Evolutionary conservation across 2,888 invertebrate genomes (phyloP), one percentile per base, ranked within the genome.

Genomic region (Xestoiulus laeticollis): DNA sequence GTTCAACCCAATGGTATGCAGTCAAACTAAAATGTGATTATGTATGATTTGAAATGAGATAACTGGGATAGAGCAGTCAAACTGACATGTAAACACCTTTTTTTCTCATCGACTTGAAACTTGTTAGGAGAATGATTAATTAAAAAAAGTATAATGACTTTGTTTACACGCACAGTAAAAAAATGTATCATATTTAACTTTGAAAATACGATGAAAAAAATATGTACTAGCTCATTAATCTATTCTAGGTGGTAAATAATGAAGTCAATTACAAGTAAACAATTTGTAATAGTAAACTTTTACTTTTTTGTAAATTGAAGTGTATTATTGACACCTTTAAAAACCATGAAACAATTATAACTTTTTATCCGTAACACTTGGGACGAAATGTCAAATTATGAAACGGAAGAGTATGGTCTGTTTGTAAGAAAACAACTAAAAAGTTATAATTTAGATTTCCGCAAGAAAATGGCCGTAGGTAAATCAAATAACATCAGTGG

Each of bases 21-120:
- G 6, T n/a, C n/a, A 59, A n/a, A 59, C 22, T 19, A n/a, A 19
- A 59, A n/a, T 26, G 26, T 68, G 68, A 68, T 68, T 68, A 68
- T 30, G 68, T 26, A 68, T 68, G 59, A 59, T 59, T 22, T 59
- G 59, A 59, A 22, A n/a, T 10, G n/a, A n/a, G 68, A 68, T 68
- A 68, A 26, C 10, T 68, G 10, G 26, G 68, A 68, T 68, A 68
- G 68, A 68, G 68, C 26, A 68, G 68, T 68, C 68, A 68, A 26
- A 6, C 68, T 26, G 68, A 68, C 68, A 68, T 26, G 68, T 68
- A 68, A 68, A 68, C 68, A 68, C 68, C 68, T 68, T 68, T 68
- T 68, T 68, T 68, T 68, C 2, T 68, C 26, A 10, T 26, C 26
- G 12, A 68, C 26, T 26, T 68, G 68, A 10, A 68, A 68, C 68